phyloP scores from a whole-genome alignment of 1,140 invertebrate species.

The Drosophila kepulauana region DNA sequence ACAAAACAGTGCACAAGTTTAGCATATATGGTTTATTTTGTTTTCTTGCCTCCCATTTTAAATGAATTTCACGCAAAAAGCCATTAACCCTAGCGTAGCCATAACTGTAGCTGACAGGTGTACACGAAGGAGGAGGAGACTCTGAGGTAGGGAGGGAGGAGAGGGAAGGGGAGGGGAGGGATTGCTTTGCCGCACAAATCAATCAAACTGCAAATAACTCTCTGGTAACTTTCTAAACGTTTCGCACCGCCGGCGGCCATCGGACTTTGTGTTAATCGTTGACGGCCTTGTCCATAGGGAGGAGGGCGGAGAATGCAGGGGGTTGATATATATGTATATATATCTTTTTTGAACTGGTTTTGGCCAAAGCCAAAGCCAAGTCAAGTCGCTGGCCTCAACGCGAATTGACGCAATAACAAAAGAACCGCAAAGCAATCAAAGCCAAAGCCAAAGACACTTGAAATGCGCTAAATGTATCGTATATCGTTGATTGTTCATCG shows the following conservation, averaged over 20 bases:
- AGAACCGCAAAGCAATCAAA: slow-evolving; percentile 59
- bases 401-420: slow-evolving; percentile 42
- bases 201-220: slow-evolving; percentile 36
- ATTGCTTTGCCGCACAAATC: slow-evolving; percentile 23
- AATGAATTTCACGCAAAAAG: slow-evolving; percentile 7
- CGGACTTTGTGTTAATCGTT: not conserved
- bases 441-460: slow-evolving; percentile 37
- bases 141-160: not conserved
- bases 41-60: not conserved
- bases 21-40: too few relatives aligned
- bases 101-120: slow-evolving; percentile 20
- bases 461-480: slow-evolving; percentile 2
- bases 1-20: not conserved
- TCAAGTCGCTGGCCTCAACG: slow-evolving; percentile 43
- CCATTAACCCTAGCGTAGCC: slow-evolving; percentile 29
- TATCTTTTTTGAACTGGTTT: slow-evolving; percentile 18
- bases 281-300: slow-evolving; percentile 46
- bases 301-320: slow-evolving; percentile 26
- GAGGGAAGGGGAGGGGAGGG: not conserved
- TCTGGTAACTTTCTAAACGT: slow-evolving; percentile 43
- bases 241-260: slow-evolving; percentile 9
- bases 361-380: slow-evolving; percentile 5
- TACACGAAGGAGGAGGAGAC: not conserved
- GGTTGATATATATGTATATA: not conserved
- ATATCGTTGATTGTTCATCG: slow-evolving; percentile 10